Conservation (phyloP, 2,797 vertebrate species). For the Poeciliopsis paucimaculata region DNA sequence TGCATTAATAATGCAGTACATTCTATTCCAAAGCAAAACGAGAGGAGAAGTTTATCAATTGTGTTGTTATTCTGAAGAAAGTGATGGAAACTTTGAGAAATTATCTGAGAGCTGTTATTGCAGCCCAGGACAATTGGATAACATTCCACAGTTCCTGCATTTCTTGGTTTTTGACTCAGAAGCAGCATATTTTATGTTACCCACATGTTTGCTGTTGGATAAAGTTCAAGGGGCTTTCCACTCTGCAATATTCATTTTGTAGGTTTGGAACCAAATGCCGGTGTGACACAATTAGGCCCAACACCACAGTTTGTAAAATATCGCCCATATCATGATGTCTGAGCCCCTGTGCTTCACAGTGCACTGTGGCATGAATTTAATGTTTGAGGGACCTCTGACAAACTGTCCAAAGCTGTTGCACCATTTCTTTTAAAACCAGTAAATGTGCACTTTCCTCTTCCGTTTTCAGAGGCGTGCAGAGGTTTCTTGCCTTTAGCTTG, state of each 20-base stretch:
- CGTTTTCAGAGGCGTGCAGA: not conserved
- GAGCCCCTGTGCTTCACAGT: not conserved
- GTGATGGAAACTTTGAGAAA: not conserved
- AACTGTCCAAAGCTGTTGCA: not conserved
- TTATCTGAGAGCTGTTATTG: not conserved
- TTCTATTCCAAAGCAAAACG: not conserved
- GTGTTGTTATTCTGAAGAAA: not conserved
- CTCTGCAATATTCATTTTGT: not conserved
- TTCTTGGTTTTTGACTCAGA: not conserved
- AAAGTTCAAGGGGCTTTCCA: not conserved
- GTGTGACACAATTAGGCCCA: not conserved
- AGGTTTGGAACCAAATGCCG: not conserved
- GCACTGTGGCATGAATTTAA: not conserved
- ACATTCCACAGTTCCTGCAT: not conserved
- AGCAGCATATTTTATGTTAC: not conserved
- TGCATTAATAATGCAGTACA: not conserved
- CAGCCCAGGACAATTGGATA: not conserved
- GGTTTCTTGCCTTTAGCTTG: not conserved
- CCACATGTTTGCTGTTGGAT: not conserved
- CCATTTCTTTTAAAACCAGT: not conserved
- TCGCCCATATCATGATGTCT: not conserved
- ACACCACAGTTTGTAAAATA: not conserved
- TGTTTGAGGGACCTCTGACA: not conserved
- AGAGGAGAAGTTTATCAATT: not conserved
- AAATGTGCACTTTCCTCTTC: not conserved